These are phyloP conservation scores for Atherinomorus stipes DNA, from an alignment of 2,113 vertebrate species.

Conservation along the genomic window DNA sequence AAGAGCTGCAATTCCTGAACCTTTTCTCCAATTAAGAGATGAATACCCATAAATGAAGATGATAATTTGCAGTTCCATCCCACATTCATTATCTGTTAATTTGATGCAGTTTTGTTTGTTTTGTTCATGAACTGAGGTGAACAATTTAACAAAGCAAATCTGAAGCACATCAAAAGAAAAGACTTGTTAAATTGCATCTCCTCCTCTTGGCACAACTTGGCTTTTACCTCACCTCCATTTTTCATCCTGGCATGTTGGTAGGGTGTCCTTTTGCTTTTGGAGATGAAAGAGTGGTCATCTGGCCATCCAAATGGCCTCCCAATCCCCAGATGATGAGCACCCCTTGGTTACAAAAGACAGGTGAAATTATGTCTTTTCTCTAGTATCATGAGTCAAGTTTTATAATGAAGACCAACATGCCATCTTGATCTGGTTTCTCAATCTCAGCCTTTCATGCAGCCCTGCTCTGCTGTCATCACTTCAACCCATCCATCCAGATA, in stretches of 20 bases:
- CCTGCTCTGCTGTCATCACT: not conserved
- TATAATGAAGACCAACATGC: no score
- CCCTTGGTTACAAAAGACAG: not conserved
- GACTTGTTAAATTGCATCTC: not conserved
- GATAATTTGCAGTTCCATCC: no score
- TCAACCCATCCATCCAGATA: not conserved
- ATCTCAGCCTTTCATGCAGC: not conserved
- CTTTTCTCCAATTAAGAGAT: no score
- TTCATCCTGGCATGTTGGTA: not conserved
- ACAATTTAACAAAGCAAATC: no score
- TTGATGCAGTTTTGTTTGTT: no score
- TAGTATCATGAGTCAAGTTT: not conserved
- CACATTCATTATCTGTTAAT: no score
- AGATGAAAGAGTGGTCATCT: not conserved
- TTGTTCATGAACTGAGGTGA: no score
- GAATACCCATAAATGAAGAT: no score
- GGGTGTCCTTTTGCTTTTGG: not conserved
- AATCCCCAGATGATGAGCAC: not conserved
- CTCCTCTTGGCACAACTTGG: not conserved
- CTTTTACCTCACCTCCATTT: not conserved
- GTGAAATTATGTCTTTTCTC: no score
- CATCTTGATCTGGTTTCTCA: not conserved
- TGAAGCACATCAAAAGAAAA: not conserved
- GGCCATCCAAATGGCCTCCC: not conserved
- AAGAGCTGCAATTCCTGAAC: no score